These are phyloP conservation scores for Pseudeuparius sepicola DNA, from an alignment of 2,888 invertebrate species.

Conservation along the genomic window DNA sequence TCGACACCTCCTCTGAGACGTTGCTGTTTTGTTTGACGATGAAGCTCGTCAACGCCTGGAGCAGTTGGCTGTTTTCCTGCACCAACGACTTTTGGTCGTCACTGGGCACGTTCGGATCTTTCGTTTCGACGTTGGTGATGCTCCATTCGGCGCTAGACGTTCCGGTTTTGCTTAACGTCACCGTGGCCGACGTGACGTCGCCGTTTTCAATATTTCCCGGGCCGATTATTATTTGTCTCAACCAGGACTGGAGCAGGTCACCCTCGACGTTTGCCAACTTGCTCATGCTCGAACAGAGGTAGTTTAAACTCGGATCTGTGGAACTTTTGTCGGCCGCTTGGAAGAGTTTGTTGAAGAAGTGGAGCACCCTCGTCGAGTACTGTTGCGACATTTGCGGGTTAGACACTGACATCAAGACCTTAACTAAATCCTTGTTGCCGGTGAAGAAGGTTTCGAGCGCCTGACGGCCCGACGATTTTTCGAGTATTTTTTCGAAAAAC, in stretches of 20 bases:
- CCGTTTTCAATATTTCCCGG: too few species aligned
- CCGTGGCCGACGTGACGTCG: too few species aligned
- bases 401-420: constrained; percentile 71
- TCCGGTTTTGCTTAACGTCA: constrained; percentile 37
- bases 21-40: constrained; percentile 59
- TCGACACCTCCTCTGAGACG: constrained; percentile 50
- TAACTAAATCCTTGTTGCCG: constrained; percentile 59
- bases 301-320: constrained; percentile 52
- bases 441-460: constrained; percentile 78
- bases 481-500: constrained; percentile 79
- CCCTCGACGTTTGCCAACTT: constrained; percentile 55
- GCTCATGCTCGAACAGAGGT: constrained; percentile 56
- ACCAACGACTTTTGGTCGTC: constrained; percentile 44
- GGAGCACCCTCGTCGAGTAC: constrained; percentile 71
- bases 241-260: constrained; percentile 52
- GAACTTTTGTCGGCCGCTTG: constrained; percentile 52
- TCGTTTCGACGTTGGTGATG: constrained; percentile 23
- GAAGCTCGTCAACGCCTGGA: constrained; percentile 61
- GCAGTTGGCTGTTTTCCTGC: constrained; percentile 59
- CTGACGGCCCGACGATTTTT: constrained; percentile 68
- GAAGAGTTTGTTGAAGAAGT: constrained; percentile 67
- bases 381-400: constrained; percentile 58
- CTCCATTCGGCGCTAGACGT: constrained; percentile 25
- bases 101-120: constrained; percentile 16
- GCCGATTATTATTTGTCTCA: constrained; percentile 58